Evolutionary conservation across 2,797 vertebrate genomes (phyloP), one percentile per base, ranked within the genome.

Genomic region (Eidolon dupreanum): DNA sequence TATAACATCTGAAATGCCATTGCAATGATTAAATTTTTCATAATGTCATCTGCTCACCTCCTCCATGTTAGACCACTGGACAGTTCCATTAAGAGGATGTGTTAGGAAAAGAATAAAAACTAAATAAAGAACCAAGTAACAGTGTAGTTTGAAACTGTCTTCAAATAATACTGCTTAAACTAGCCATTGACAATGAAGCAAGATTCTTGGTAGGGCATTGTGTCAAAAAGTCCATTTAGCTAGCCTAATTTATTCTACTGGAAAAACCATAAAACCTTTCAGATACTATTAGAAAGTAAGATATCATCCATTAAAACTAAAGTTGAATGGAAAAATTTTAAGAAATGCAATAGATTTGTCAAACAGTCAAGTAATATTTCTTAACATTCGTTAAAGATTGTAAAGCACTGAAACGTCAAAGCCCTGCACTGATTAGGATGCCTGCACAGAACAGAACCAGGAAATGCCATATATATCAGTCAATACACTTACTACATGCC

Each of bases 271-370:
- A 83, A 96, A 96, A 55, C 93, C 95, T 96, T 96, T 94, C 79
- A 33, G 71, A 97, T 93, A 96, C 31, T 10, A 74, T 89, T 93
- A 92, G 95, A 97, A 97, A 97, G 71, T 85, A 97, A 97, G 93
- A 77, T 31, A 66, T 19, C 92, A 98, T 96, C 96, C 96, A 61
- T 93, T 93, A 97, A 98, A 97, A 97, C 96, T 93, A 95, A 85
- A 98, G 96, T 87, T 96, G 95, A 74, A 94, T 95, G 96, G 94
- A 98, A 98, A 98, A 98, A 97, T 96, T 31, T 94, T 49, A 96
- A 97, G 96, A 96, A 98, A 96, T 98, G 96, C 95, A 96, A 97
- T 97, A 97, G 97, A 97, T 98, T 98, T 98, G 86, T 98, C 94
- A 94, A 97, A 98, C 97, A 98, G 83, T 93, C 97, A 96, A 98